These are phyloP conservation scores for Noctua janthe DNA, from an alignment of 2,888 invertebrate species.

Conservation along the genomic window DNA sequence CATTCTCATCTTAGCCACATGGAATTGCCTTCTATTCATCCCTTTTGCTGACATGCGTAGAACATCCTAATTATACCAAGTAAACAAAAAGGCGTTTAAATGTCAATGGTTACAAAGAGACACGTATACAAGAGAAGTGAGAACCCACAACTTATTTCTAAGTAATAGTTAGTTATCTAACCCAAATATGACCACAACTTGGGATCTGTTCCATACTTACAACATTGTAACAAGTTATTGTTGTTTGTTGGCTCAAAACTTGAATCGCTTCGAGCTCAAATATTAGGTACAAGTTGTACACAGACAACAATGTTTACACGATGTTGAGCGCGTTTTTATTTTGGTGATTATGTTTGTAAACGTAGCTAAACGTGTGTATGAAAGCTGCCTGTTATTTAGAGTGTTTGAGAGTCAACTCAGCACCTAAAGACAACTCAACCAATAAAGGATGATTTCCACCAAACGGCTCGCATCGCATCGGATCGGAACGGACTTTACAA, in stretches of 20 bases:
- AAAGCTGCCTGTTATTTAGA: not conserved
- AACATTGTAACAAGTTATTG: slow-evolving; percentile 49
- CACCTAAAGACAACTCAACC: not conserved
- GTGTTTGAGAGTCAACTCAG: not conserved
- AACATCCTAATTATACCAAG: too few relatives aligned
- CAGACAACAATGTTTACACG: not conserved
- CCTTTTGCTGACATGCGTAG: too few relatives aligned
- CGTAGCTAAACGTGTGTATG: not conserved
- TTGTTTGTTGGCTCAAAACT: slow-evolving; percentile 47
- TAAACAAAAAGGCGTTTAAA: not conserved
- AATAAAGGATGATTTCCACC: not conserved
- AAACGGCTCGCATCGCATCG: too few relatives aligned
- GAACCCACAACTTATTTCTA: not conserved
- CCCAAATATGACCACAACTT: slow-evolving; percentile 27
- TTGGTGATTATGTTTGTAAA: not conserved
- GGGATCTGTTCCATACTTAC: slow-evolving; percentile 5
- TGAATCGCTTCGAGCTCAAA: slow-evolving; percentile 7
- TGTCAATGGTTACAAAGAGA: not conserved
- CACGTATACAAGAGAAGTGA: not conserved
- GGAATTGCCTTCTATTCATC: too few relatives aligned
- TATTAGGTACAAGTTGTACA: slow-evolving; percentile 13
- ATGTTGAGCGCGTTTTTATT: not conserved
- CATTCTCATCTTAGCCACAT: too few relatives aligned
- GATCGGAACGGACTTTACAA: too few relatives aligned
- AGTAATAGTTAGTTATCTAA: slow-evolving; percentile 4